Evolutionary conservation across 2,113 vertebrate species (phyloP).

Genomic region (Connochaetes taurinus): DNA sequence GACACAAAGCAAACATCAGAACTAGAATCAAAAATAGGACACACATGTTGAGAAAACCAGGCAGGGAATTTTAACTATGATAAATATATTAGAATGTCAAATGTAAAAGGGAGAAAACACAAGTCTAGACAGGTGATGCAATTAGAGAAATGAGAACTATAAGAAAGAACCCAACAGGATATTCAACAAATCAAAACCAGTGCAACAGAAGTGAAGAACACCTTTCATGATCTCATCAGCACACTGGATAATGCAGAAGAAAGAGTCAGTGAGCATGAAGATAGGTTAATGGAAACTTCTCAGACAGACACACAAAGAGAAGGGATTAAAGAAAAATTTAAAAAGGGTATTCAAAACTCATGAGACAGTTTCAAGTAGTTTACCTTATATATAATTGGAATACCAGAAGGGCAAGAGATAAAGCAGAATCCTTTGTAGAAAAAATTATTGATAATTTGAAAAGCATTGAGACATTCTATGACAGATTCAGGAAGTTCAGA

Average conservation of each 20-base stretch:
- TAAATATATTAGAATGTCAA: neutral
- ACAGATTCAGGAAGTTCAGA: neutral
- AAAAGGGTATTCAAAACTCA: neutral
- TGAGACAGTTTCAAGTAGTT: neutral
- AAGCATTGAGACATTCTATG: neutral
- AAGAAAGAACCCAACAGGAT: neutral
- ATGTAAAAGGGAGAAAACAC: neutral
- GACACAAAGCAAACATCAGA: neutral
- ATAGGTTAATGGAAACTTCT: neutral
- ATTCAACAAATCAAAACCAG: neutral
- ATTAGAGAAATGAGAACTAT: neutral
- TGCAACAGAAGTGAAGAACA: neutral
- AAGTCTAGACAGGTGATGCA: neutral
- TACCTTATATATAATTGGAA: neutral
- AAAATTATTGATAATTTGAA: neutral
- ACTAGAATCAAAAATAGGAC: neutral
- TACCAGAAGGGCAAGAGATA: neutral
- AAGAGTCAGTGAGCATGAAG: neutral
- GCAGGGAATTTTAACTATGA: neutral
- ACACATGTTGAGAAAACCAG: neutral
- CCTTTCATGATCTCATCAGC: neutral
- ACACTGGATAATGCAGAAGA: neutral
- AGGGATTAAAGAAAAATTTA: neutral
- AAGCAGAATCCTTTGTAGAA: neutral
- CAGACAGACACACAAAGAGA: neutral